phyloP scores from a whole-genome alignment of 2,888 invertebrate genomes.

The Zygogramma bicolorata region DNA sequence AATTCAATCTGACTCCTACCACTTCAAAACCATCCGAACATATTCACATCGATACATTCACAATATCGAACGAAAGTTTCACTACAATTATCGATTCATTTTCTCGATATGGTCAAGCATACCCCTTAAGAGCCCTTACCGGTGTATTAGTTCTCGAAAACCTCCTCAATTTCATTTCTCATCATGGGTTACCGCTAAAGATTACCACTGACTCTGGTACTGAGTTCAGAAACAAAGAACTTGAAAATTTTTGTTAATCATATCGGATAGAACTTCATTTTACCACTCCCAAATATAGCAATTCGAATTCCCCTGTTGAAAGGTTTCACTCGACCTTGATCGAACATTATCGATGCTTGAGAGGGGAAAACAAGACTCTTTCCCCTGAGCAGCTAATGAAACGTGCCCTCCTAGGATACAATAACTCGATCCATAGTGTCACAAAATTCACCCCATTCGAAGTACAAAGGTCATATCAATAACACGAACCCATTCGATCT shows the following conservation, averaged over 20 bases:
- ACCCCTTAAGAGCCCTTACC: too few relatives aligned
- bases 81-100: constrained; percentile 21
- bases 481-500: constrained; percentile 11
- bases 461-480: too few relatives aligned
- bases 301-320: constrained; percentile 16
- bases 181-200: constrained; percentile 17
- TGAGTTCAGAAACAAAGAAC: too few relatives aligned
- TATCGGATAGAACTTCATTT: not conserved
- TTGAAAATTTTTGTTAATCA: too few relatives aligned
- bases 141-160: constrained; percentile 7
- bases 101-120: constrained; percentile 24
- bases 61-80: not conserved
- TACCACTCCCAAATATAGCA: not conserved
- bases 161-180: constrained; percentile 12
- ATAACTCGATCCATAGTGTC: constrained; percentile 17
- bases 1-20: constrained; percentile 11
- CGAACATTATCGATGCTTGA: constrained; percentile 11
- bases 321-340: constrained; percentile 8
- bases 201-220: constrained; percentile 18
- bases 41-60: not conserved
- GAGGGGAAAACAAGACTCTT: not conserved
- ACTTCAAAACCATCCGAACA: too few relatives aligned
- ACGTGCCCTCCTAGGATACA: constrained; percentile 1
- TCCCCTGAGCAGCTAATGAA: constrained; percentile 3
- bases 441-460: not conserved